Evolutionary conservation across 1,140 invertebrate genomes (phyloP), one percentile per base, ranked within the genome.

Genomic region (Leptinotarsa defecta): DNA sequence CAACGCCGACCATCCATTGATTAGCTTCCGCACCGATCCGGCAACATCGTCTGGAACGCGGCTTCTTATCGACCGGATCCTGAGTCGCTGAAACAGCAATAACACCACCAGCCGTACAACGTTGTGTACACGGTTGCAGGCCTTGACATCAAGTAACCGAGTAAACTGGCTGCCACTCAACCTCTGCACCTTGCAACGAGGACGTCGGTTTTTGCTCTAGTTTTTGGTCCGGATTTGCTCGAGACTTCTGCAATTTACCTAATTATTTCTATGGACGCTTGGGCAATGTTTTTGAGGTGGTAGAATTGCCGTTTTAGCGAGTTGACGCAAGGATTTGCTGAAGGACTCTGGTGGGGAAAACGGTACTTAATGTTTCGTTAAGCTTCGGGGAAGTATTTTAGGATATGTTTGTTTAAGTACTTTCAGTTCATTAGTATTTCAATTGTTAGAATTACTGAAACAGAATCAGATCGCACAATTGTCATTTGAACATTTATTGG

Each of bases 61-160:
- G 4, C 52, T 15, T 4, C 52, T 57, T 57, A 57, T 57, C 52
- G 52, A 57, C 52, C 52, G 52, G 52, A 19, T 57, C n/a, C n/a
- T n/a, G 52, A 57, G 52, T 57, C 52, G 52, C 24, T 48, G 67
- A 43, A 68, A 43, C 67, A 43, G 67, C 34, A 68, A 68, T 68
- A 68, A 68, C 67, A 68, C 67, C 67, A 68, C 67, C 67, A 68
- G 24, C 43, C 67, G 24, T 68, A 68, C 67, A 68, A 27, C 34
- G 67, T 68, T 43, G 67, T 68, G 43, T 68, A 43, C 67, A 68
- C 43, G 67, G 67, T 43, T 68, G 67, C 67, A 43, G 67, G 67
- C 67, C 67, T 68, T 68, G 67, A 68, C 67, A 68, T 48, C 67
- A 68, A 68, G 67, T 68, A 68, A 68, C 67, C 67, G 67, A 68